Evolutionary conservation across 1,140 invertebrate species (phyloP).

Genomic region (Zaprionus gabonicus): DNA sequence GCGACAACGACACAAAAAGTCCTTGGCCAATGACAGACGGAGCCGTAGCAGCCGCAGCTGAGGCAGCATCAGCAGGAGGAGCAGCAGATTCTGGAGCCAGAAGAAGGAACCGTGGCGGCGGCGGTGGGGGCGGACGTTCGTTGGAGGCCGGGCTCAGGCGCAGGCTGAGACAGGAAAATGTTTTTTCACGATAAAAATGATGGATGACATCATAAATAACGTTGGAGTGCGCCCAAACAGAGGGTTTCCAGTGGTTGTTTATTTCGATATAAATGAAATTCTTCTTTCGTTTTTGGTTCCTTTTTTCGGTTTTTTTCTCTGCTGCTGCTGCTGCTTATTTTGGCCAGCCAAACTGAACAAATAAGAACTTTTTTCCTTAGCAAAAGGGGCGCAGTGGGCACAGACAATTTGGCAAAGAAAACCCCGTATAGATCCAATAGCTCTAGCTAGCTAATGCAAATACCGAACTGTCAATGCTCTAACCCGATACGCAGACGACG

Average conservation of each 20-base stretch:
- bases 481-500: conserved; percentile 13
- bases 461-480: conserved; percentile 69
- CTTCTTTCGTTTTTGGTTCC: conserved; percentile 57
- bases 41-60: conserved; percentile 9
- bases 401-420: conserved; percentile 70
- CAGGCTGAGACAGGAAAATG: conserved; percentile 84
- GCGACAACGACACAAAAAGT: conserved; percentile 80
- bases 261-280: conserved; percentile 84
- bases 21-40: conserved; percentile 74
- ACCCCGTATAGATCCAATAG: conserved; percentile 4
- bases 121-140: conserved; percentile 26
- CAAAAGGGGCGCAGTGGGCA: conserved; percentile 1
- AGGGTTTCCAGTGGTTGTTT: conserved; percentile 84
- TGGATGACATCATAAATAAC: conserved; percentile 84
- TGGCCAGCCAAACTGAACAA: conserved; percentile 58
- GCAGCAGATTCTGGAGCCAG: conserved; percentile 22
- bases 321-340: conserved; percentile 54
- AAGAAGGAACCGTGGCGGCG: conserved; percentile 39
- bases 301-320: conserved; percentile 53
- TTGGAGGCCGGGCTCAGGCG: conserved; percentile 59
- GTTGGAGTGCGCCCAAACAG: conserved; percentile 81
- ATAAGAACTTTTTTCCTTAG: conserved; percentile 55
- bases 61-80: conserved; percentile 35
- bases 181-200: conserved; percentile 85
- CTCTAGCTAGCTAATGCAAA: conserved; percentile 58